Percentiles rank a stretch among this genome's conserved stretches.
Conservation (phyloP, 2,888 invertebrate genomes). For the Caradrina kadenii region DNA sequence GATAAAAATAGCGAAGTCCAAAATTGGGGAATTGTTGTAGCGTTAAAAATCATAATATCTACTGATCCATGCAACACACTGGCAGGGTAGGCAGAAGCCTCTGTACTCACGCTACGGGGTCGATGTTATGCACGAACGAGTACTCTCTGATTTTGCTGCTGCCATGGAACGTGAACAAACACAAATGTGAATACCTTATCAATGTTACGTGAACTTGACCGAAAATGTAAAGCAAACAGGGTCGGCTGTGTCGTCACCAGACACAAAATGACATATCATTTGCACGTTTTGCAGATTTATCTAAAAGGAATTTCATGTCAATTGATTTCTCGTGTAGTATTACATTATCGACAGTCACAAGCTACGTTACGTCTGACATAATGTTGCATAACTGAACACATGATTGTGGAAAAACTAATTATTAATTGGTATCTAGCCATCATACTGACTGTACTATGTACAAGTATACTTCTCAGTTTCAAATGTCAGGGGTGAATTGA, state of each 20-base stretch:
- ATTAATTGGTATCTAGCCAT: slow-evolving; percentile 15
- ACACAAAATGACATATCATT: slow-evolving; percentile 20
- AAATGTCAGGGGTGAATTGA: slow-evolving; percentile 82
- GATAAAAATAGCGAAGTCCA: slow-evolving; percentile 14
- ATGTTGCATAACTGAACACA: slow-evolving; percentile 49
- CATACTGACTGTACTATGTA: slow-evolving; percentile 12
- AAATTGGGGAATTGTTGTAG: slow-evolving; percentile 15
- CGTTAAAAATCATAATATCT: slow-evolving; percentile 8
- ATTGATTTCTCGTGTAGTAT: slow-evolving; percentile 36
- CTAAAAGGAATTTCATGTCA: slow-evolving; percentile 29
- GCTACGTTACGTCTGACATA: slow-evolving; percentile 29
- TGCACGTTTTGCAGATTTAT: slow-evolving; percentile 30
- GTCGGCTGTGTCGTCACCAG: slow-evolving; percentile 7
- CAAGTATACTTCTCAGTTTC: slow-evolving; percentile 35
- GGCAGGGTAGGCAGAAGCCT: slow-evolving; percentile 53
- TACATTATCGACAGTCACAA: slow-evolving; percentile 32
- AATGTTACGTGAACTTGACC: slow-evolving; percentile 56
- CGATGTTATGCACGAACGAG: slow-evolving; percentile 89
- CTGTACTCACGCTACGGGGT: slow-evolving; percentile 85
- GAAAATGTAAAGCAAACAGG: slow-evolving; percentile 9
- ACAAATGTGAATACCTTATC: slow-evolving; percentile 64
- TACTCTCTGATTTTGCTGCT: slow-evolving; percentile 77
- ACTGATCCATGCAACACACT: slow-evolving; percentile 65
- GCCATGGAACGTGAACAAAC: slow-evolving; percentile 79
- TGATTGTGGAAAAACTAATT: slow-evolving; percentile 23